Base-by-base conservation (phyloP, 2,797 vertebrate genomes). In the Poeciliopsis paucimaculata region DNA sequence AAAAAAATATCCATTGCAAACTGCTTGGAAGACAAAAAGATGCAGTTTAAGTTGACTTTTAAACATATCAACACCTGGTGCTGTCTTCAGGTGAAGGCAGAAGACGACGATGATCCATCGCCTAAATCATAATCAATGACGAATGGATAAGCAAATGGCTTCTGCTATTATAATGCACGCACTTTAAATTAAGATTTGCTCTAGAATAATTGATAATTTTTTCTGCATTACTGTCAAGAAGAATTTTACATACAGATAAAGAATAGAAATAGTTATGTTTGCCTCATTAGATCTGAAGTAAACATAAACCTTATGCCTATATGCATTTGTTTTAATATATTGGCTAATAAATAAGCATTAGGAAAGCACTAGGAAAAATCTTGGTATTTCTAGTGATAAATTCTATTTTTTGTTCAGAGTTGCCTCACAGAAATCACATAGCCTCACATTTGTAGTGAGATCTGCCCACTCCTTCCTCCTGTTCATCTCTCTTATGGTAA, bases 391-490 rank as follows among this genome's bases (percentile, higher is more conserved):
- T 78, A 9, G 53, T 84, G 73, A 73, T 89, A 84, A 84, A 87
- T 76, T 49, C 72, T 74, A 79, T 75, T 81, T 86, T 77, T 81
- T 82, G 82, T 84, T 85, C 81, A 75, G 60, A 55, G 82, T 84
- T 49, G 60, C 66, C 77, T 81, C 2, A n/a, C 45, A 81, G 81
- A 86, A 89, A 87, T 83, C 82, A 49, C 87, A 86, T 41, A 78
- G 75, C 55, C 74, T 62, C n/a, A 90, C 85, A 92, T 92, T 90
- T 92, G 88, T 86, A 82, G 90, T 85, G 89, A 78, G 78, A 90
- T 88, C 90, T 80, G 18, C 84, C 57, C 51, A 47, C 45, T 47
- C 62, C 49, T 28, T 3, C 84, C 77, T 80, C 81, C 78, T 77
- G 81, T 79, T 80, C 15, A 49, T 88, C 75, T 88, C 86, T 89